Base-by-base conservation (phyloP, 2,797 vertebrate genomes). In the Centropyge bicolor region DNA sequence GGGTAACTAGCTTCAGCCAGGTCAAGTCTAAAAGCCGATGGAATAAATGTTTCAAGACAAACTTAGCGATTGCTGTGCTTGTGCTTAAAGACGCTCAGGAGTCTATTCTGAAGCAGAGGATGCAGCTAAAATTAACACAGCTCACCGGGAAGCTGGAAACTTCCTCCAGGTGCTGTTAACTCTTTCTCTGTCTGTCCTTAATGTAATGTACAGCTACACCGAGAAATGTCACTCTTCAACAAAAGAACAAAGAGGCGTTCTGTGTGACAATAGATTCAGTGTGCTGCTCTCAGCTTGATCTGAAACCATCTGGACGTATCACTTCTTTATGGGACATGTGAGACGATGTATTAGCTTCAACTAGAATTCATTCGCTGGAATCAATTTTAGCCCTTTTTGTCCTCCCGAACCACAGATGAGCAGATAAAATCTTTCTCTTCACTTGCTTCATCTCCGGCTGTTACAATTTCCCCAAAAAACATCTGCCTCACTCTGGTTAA, bases 81-180 rank as follows among this genome's bases (percentile, higher is more conserved):
- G 54, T 68, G 51, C 54, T 27, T 71, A 6, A 78, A 82, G 67
- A 70, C 7, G 11, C 43, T 49, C 31, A 64, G n/a, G 52, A 82
- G 59, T 82, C 54, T 74, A 40, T 70, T 84, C 69, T 76, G 61
- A 88, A 81, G 82, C 43, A 12, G 70, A 79, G 80, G 87, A 88
- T 83, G 74, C 54, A 52, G 80, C 88, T 92, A 89, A 88, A 86
- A 72, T 91, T 81, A 92, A 76, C 82, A 41, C 43, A 0, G 56
- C 76, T 76, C 79, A 71, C 70, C 64, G 8, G 86, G 88, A 90
- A 90, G 75, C 81, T 12, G 79, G 22, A 20, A 2, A 59, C 85
- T 91, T 92, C 91, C 90, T 91, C 63, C 88, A 88, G 89, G 87
- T 92, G 86, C 75, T 86, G 75, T 62, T 46, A 0, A 54, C 36